Evolutionary conservation across 1,140 invertebrate species (phyloP), one percentile per base, ranked within the genome.

Genomic region (Papilio glaucus): DNA sequence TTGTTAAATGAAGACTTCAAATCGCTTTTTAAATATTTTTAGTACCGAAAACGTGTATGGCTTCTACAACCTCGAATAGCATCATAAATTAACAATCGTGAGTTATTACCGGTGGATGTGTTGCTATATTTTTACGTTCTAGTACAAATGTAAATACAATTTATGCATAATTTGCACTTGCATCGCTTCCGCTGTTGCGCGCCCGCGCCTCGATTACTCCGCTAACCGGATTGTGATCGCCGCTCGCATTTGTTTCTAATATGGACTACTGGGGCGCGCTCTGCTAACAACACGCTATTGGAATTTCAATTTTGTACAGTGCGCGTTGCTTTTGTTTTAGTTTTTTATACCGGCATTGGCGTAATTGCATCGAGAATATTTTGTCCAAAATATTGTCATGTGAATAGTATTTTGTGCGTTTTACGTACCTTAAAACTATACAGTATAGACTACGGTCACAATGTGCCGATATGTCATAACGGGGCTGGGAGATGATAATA

Each of bases 341-440:
- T 57, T 57, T 57, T 33, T 57, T 57, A 24, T 57, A 41, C 21
- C n/a, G 24, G 21, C 21, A 57, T 57, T 24, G 49, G 10, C 18
- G 49, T 57, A 57, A 57, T 57, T 57, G 49, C 49, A 57, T 57
- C 21, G 45, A 21, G 45, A 57, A 57, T 57, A 57, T 57, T 57
- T 57, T 57, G 49, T 15, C 12, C 18, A 9, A 21, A 4, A 15
- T 53, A 53, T 53, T 53, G 3, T 9, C 49, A 13, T 24, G 49
- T 13, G 18, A 26, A 21, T 24, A 12, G 9, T 6, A 24, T 10
- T 10, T 53, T 53, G 21, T 26, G 21, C 24, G 29, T 33, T 33
- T 33, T 33, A 33, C 6, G n/a, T n/a, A n/a, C n/a, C n/a, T n/a
- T n/a, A n/a, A n/a, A n/a, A n/a, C n/a, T n/a, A n/a, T n/a, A n/a